Percentiles rank a stretch among this genome's conserved stretches.
phyloP scores from a whole-genome alignment of 1,140 invertebrate species.

The Saccostrea glomerata region DNA sequence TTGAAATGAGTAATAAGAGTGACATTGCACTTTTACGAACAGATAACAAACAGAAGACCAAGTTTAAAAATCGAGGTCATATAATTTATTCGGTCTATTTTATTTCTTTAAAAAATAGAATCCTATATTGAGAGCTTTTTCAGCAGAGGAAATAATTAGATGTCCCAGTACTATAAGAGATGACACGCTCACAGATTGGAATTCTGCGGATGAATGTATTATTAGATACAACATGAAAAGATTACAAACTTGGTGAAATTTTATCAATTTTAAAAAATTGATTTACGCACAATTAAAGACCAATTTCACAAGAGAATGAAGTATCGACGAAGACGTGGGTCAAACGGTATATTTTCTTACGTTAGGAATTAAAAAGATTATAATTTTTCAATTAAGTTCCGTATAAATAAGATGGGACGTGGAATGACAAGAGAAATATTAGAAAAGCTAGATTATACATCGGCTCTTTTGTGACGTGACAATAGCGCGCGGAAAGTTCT shows the following conservation, averaged over 20 bases:
- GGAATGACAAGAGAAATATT: constrained; percentile 17
- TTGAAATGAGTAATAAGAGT: background rate
- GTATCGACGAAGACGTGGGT: constrained; percentile 19
- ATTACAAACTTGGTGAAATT: background rate
- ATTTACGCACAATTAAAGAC: constrained; percentile 11
- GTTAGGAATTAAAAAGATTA: constrained; percentile 37
- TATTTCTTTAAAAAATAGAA: background rate
- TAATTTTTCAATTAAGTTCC: constrained; percentile 38
- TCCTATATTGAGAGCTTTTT: background rate
- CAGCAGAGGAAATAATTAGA: constrained; percentile 9
- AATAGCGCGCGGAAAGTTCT: background rate
- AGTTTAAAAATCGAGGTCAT: background rate
- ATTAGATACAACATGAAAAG: constrained; percentile 26
- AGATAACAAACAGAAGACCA: background rate
- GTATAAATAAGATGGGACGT: constrained; percentile 31
- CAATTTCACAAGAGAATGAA: constrained; percentile 30
- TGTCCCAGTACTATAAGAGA: background rate
- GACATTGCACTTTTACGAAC: constrained; percentile 1
- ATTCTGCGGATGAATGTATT: constrained; percentile 1
- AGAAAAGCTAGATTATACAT: constrained; percentile 14
- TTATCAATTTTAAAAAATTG: constrained; percentile 15
- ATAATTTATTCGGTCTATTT: background rate
- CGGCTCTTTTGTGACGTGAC: background rate
- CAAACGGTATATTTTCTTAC: constrained; percentile 36
- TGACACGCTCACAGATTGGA: constrained; percentile 8